Base-by-base conservation (phyloP, 2,113 vertebrate genomes). In the Danionella cerebrum region DNA sequence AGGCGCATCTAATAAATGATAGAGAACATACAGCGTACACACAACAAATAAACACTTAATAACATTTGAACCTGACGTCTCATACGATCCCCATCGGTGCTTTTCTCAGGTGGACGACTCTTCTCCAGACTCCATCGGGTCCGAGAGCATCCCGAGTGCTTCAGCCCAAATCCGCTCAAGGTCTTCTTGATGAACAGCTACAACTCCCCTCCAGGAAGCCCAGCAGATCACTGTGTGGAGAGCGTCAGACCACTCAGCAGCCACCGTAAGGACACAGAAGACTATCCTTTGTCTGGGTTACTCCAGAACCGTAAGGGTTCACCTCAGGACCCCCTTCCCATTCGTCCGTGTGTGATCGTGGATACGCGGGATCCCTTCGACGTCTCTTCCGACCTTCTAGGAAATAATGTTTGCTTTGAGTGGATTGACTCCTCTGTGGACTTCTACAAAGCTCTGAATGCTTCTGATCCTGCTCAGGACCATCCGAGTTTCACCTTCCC, bases 81-180 rank as follows among this genome's bases (percentile, higher is more conserved):
- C n/a, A n/a, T n/a, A n/a, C n/a, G n/a, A n/a, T n/a, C n/a, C n/a
- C n/a, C n/a, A n/a, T n/a, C n/a, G n/a, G n/a, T n/a, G n/a, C n/a
- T n/a, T 33, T 33, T 53, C 16, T 18, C n/a, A 98, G 95, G 94
- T 78, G 92, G 91, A 51, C 91, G 79, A 1, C 89, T 98, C 50
- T 97, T 96, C 86, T 91, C 92, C 57, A 92, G 91, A 76, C 86
- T 98, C 65, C 83, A 82, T 69, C 87, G 82, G 55, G 67, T 84
- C 33, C 85, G 79, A 58, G 89, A 87, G 47, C 83, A 87, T 55
- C 78, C 83, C 0, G 39, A 85, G 22, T 84, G 80, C 70, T 78
- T 83, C 25, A 69, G 73, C 12, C 76, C 88, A 13, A 71, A 73
- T 16, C 84, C 84, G 58, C 78, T 71, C 62, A 84, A 71, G 62